A percentile compares a stretch with the other conserved stretches of the same genome.
phyloP scores from a whole-genome alignment of 2,888 invertebrate genomes.

The Cartodere bifasciata region DNA sequence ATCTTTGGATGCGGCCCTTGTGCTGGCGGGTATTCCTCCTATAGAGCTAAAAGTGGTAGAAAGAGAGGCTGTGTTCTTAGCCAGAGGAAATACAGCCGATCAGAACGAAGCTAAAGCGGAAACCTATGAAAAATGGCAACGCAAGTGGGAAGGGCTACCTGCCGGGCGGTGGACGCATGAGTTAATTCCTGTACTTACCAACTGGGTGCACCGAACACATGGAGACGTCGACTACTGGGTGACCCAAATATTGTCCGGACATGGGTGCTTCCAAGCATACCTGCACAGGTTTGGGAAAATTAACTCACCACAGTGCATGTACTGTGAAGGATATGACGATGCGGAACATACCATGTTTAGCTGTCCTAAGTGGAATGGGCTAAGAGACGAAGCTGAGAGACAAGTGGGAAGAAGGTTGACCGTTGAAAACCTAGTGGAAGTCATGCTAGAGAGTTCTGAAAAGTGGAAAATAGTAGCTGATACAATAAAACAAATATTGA shows the following conservation, averaged over 20 bases:
- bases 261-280: slow-evolving; percentile 16
- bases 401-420: background rate
- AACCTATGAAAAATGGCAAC: slow-evolving; percentile 9
- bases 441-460: slow-evolving; percentile 1
- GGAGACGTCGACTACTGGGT: slow-evolving; percentile 12
- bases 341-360: slow-evolving; percentile 3
- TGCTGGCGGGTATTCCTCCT: slow-evolving; percentile 9
- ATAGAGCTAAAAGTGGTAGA: slow-evolving; percentile 10
- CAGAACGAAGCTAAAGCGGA: slow-evolving; percentile 2
- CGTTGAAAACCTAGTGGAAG: background rate
- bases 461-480: background rate
- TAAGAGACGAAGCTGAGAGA: slow-evolving; percentile 1
- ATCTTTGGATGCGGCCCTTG: slow-evolving; percentile 8
- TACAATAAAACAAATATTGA: background rate
- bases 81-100: background rate
- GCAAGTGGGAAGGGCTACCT: slow-evolving; percentile 9
- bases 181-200: slow-evolving; percentile 1
- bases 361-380: slow-evolving; percentile 4
- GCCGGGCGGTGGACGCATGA: slow-evolving; percentile 1
- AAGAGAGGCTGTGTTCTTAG: background rate
- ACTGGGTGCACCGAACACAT: background rate
- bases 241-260: slow-evolving; percentile 16
- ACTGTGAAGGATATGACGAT: background rate
- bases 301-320: background rate
- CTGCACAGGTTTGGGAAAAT: slow-evolving; percentile 13